Conservation (phyloP, 2,113 vertebrate species). For the Pipra filicauda region DNA sequence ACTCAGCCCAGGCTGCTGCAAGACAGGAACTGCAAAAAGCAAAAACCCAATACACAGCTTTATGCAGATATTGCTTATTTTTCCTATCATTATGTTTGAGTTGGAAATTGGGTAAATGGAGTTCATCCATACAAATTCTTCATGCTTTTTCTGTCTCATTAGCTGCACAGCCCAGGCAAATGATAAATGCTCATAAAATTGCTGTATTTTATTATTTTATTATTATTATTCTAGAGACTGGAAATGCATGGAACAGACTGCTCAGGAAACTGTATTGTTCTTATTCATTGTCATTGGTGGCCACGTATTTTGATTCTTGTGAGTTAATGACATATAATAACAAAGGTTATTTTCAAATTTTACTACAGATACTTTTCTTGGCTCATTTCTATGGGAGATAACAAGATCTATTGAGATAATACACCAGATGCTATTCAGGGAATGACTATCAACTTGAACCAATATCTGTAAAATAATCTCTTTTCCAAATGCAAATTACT, state of each 20-base stretch:
- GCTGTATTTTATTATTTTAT: not conserved
- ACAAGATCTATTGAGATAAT: conserved; percentile 35
- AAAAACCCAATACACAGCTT: accelerated
- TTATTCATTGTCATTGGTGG: conserved; percentile 12
- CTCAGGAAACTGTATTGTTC: conserved; percentile 10
- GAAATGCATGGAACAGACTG: conserved; percentile 23
- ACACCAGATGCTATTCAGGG: conserved; percentile 20
- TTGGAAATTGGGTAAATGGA: conserved; percentile 23
- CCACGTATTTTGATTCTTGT: not conserved
- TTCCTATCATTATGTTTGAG: not conserved
- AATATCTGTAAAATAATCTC: conserved; percentile 29
- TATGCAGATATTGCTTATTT: not conserved
- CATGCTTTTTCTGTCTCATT: conserved; percentile 25
- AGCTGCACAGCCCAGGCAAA: conserved; percentile 20
- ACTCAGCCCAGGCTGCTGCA: not conserved
- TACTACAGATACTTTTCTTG: not conserved
- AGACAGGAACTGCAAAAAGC: not conserved
- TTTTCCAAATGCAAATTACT: conserved; percentile 24
- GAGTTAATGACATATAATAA: conserved; percentile 33
- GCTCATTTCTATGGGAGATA: conserved; percentile 11
- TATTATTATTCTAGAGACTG: not conserved
- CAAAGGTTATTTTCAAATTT: conserved; percentile 40
- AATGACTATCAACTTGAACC: conserved; percentile 13
- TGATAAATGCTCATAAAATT: conserved; percentile 30
- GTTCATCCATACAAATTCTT: conserved; percentile 28